A percentile compares a stretch with the other conserved stretches of the same genome.
Conservation (phyloP, 2,113 vertebrate genomes). For the Lonchura striata region DNA sequence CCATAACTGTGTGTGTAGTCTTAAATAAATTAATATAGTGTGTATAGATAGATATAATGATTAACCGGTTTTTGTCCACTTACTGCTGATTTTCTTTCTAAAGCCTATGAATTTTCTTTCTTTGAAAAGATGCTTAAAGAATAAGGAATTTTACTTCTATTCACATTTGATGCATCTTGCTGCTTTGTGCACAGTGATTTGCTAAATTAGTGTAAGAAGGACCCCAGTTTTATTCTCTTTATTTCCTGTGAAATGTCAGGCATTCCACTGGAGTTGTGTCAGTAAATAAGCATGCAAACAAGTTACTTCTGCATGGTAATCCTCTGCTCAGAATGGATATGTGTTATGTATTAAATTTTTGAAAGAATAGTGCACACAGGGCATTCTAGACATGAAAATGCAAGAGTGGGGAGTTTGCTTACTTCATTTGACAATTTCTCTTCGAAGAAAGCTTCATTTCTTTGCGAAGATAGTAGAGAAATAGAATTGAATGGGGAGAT, state of each 20-base stretch:
- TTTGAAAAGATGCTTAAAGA: background rate
- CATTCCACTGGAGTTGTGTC: background rate
- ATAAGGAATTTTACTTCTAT: background rate
- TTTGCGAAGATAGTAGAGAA: background rate
- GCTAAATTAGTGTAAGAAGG: background rate
- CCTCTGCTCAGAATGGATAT: background rate
- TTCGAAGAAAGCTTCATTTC: background rate
- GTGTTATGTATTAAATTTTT: background rate
- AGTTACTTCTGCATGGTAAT: background rate
- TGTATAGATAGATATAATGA: background rate
- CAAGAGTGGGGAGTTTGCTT: background rate
- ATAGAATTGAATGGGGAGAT: background rate
- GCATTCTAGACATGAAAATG: background rate
- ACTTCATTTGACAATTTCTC: background rate
- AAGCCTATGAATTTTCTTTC: background rate
- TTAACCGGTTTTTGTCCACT: background rate
- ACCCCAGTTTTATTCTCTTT: background rate
- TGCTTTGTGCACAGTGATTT: background rate
- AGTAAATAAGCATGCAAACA: background rate
- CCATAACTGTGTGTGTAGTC: background rate
- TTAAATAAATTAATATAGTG: background rate
- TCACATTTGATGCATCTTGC: background rate
- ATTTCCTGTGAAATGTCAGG: background rate
- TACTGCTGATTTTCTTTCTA: background rate
- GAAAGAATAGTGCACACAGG: background rate